Base-by-base conservation (phyloP, 2,113 vertebrate genomes). In the Pseudorhombus dupliciocellatus region DNA sequence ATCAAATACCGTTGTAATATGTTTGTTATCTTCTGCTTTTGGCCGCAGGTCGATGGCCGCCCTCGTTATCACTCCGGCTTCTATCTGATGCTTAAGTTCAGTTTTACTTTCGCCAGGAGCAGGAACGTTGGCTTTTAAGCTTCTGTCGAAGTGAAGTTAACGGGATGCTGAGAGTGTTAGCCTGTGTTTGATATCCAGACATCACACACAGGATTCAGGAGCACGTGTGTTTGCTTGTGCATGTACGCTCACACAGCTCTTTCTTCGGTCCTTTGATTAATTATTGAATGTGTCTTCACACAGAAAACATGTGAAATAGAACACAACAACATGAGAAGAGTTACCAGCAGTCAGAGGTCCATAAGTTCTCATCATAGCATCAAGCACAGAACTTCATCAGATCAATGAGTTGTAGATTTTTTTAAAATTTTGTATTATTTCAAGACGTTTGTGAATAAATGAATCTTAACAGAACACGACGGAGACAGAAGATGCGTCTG, bases 241-340 rank as follows among this genome's bases (percentile, higher is more conserved):
- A 20, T 2, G 3, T 20, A 2, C n/a, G 7, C 46, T 20, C 46
- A 50, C 7, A n/a, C 20, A n/a, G 10, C 31, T 34, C 7, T 34
- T 30, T 30, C 4, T 48, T 6, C 1, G 10, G n/a, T 21, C 3
- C n/a, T 21, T 21, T 68, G 37, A 62, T 55, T 18, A 48, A 75
- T 55, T 28, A 61, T 69, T 21, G n/a, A 68, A 22, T 18, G 25
- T 56, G 53, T 56, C 15, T 68, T 69, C 40, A 69, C 12, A 55
- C 11, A 24, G 42, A 61, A 66, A 53, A 31, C 48, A 53, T 44
- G 30, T 30, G 9, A 21, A 37, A 21, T 37, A 22, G 22, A 26
- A 26, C 25, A 28, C 24, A 55, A 50, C 4, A 50, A 44, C 42
- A 5, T 44, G 18, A 44, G 42, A 44, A 16, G 42, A 44, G 12